A percentile compares a stretch with the other conserved stretches of the same genome.
Conservation (phyloP, 2,797 vertebrate genomes). For the Poeciliopsis gracilis region DNA sequence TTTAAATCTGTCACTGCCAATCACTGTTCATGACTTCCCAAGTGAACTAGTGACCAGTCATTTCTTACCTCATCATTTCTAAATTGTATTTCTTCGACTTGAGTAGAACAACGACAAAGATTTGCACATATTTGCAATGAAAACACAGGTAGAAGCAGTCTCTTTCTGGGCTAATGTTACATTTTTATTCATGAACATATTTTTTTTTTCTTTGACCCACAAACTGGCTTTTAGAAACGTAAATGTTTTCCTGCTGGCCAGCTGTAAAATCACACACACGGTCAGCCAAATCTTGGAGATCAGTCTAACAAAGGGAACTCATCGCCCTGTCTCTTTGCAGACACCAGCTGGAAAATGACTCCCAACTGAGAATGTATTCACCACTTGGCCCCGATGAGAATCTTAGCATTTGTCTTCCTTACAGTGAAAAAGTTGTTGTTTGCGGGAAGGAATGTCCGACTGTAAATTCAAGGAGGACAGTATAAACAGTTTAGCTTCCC, state of each 20-base stretch:
- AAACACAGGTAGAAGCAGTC: too few species aligned
- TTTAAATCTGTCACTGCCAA: too few species aligned
- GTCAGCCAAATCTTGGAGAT: not conserved
- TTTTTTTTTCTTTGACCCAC: not conserved
- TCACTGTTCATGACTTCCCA: too few species aligned
- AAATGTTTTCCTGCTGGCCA: not conserved
- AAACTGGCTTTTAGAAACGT: not conserved
- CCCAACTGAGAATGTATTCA: slow-evolving; percentile 12
- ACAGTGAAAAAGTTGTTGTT: slow-evolving; percentile 4
- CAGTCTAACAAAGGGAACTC: not conserved
- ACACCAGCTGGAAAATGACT: slow-evolving; percentile 23
- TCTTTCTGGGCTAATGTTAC: not conserved
- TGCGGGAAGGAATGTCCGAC: slow-evolving; percentile 7
- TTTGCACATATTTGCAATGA: too few species aligned
- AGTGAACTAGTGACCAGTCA: too few species aligned
- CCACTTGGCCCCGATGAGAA: not conserved
- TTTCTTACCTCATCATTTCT: too few species aligned
- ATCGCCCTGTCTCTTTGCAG: not conserved
- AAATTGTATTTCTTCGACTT: too few species aligned
- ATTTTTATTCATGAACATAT: not conserved
- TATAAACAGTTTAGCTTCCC: slow-evolving; percentile 13
- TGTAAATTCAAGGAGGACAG: not conserved
- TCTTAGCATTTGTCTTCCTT: slow-evolving; percentile 26
- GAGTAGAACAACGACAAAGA: too few species aligned
- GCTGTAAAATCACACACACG: not conserved